phyloP scores from a whole-genome alignment of 2,888 invertebrate species.

The Zygothrica quintamaculata region DNA sequence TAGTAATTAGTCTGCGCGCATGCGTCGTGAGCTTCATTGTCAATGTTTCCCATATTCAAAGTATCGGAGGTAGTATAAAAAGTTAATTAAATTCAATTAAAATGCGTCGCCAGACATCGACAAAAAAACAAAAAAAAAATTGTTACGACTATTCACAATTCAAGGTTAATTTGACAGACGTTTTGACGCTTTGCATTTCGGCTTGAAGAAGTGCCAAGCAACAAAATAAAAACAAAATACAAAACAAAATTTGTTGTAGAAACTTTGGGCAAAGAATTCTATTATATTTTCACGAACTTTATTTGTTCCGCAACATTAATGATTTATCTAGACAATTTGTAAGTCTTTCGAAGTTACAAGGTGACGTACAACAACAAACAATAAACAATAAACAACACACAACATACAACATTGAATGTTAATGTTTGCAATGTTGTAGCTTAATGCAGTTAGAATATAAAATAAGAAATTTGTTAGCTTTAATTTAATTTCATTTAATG shows the following conservation, averaged over 20 bases:
- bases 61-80: constrained; percentile 67
- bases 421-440: background rate
- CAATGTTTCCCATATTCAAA: constrained; percentile 77
- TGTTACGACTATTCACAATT: constrained; percentile 68
- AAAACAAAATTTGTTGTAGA: too few relatives aligned
- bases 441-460: constrained; percentile 24
- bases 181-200: constrained; percentile 56
- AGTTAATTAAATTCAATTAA: constrained; percentile 80
- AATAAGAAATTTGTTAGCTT: constrained; percentile 2
- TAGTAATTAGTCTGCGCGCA: constrained; percentile 79
- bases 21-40: constrained; percentile 76
- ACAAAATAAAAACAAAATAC: constrained; percentile 2
- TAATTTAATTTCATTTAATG: background rate
- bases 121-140: too few relatives aligned
- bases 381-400: too few relatives aligned
- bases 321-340: constrained; percentile 47
- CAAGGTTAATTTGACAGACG: constrained; percentile 75
- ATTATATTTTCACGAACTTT: constrained; percentile 27
- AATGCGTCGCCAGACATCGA: constrained; percentile 78
- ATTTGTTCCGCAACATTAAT: constrained; percentile 75
- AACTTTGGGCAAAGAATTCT: background rate
- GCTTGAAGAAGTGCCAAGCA: constrained; percentile 70
- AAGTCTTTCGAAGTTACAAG: constrained; percentile 45
- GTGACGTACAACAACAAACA: too few relatives aligned
- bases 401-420: constrained; percentile 31